phyloP scores from a whole-genome alignment of 2,113 vertebrate species.

The Campylomormyrus tamandua region DNA sequence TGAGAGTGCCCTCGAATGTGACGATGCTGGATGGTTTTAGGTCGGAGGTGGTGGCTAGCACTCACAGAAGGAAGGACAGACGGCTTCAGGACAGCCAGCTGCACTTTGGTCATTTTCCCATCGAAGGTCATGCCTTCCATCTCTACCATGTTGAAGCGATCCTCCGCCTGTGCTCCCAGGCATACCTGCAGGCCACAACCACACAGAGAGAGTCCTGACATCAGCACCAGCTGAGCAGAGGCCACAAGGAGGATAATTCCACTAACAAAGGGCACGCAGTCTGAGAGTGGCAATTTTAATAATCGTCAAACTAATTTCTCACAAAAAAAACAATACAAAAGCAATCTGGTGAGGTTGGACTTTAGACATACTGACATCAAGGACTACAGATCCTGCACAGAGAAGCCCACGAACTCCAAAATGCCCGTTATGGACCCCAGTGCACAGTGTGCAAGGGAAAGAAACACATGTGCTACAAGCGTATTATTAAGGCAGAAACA shows the following conservation, averaged over 20 bases:
- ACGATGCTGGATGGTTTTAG: background rate
- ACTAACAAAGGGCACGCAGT: background rate
- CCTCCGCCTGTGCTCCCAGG: constrained; percentile 64
- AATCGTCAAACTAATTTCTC: background rate
- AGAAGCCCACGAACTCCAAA: background rate
- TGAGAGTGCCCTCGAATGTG: background rate
- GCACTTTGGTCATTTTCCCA: constrained; percentile 60
- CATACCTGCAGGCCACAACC: constrained; percentile 52
- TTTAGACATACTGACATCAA: background rate
- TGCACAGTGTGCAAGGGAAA: background rate
- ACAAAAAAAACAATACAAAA: background rate
- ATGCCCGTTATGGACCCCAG: background rate
- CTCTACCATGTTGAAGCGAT: constrained; percentile 65
- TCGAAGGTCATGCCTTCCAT: constrained; percentile 62
- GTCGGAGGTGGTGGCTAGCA: constrained; percentile 5
- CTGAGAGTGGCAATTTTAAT: background rate
- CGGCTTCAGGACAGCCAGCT: constrained; percentile 60
- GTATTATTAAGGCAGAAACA: background rate
- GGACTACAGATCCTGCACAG: background rate
- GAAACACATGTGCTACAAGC: background rate
- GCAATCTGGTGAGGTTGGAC: background rate
- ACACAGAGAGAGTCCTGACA: background rate
- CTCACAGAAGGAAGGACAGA: constrained; percentile 67
- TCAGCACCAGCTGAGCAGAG: background rate
- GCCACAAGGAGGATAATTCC: background rate